Conservation (phyloP, 92 coral and sea anemone species). For the Nematostella vectensis region DNA sequence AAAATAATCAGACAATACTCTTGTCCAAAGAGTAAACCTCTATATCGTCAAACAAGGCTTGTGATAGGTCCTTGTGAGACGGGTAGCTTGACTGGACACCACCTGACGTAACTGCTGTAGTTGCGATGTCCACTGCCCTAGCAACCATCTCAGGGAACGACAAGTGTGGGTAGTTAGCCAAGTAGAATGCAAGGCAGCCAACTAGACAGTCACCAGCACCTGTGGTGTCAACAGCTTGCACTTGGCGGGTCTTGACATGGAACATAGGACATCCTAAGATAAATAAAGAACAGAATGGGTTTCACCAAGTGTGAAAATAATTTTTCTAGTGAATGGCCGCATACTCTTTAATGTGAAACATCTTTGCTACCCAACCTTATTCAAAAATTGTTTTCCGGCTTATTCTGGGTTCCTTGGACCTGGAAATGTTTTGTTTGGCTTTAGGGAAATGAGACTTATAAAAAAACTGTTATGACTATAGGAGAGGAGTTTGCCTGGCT, state of each 20-base stretch:
- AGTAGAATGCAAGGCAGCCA: conserved; percentile 71
- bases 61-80: conserved; percentile 38
- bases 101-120: conserved; percentile 59
- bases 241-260: conserved; percentile 34
- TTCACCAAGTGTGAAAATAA: too few species aligned
- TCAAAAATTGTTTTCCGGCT: too few species aligned
- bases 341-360: too few species aligned
- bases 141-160: conserved; percentile 60
- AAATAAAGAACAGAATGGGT: too few species aligned
- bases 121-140: conserved; percentile 72
- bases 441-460: too few species aligned
- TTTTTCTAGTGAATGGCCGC: too few species aligned
- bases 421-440: too few species aligned
- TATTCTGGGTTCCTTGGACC: too few species aligned
- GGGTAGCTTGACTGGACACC: conserved; percentile 94
- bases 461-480: background rate
- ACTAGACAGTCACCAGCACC: conserved; percentile 87
- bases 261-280: conserved; percentile 3
- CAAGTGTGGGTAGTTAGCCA: conserved; percentile 69
- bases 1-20: too few species aligned
- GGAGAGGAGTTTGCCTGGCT: background rate
- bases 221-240: conserved; percentile 71
- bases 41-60: conserved; percentile 32
- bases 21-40: background rate
- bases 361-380: too few species aligned